Evolutionary conservation across 2,113 vertebrate genomes (phyloP).

Genomic region (Chrysemys picta): DNA sequence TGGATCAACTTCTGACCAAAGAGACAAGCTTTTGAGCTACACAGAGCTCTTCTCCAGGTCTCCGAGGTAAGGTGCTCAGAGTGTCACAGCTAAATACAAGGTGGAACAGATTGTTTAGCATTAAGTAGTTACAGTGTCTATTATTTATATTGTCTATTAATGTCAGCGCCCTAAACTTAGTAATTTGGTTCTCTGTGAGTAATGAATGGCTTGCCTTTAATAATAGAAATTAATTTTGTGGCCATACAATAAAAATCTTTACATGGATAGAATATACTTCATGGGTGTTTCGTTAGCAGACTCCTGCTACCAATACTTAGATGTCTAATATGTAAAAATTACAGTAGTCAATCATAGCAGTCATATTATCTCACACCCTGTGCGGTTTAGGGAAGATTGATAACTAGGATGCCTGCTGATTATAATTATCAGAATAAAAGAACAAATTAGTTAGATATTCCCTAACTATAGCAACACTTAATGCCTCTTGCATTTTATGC

Average conservation of each 20-base stretch:
- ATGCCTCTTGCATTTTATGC: slow-evolving; percentile 22
- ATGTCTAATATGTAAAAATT: slow-evolving; percentile 70
- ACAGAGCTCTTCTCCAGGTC: background rate
- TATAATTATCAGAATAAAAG: slow-evolving; percentile 72
- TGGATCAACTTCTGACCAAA: background rate
- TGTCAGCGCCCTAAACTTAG: slow-evolving; percentile 26
- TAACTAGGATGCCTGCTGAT: slow-evolving; percentile 68
- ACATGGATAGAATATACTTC: slow-evolving; percentile 38
- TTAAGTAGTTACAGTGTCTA: background rate
- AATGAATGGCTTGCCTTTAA: slow-evolving; percentile 11
- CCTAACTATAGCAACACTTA: slow-evolving; percentile 36
- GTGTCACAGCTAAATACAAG: background rate
- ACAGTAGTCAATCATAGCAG: slow-evolving; percentile 43
- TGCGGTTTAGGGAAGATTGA: slow-evolving; percentile 66
- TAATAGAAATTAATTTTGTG: slow-evolving; percentile 26
- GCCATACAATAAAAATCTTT: slow-evolving; percentile 9
- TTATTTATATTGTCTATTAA: background rate
- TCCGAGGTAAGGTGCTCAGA: background rate
- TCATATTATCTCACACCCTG: slow-evolving; percentile 54
- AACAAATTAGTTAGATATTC: slow-evolving; percentile 64
- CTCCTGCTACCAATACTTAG: slow-evolving; percentile 60
- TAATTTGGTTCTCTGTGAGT: slow-evolving; percentile 29
- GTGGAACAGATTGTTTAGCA: background rate
- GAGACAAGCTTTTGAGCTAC: background rate
- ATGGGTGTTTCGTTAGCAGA: slow-evolving; percentile 55